These are phyloP conservation scores for Elachura formosa DNA, from an alignment of 2,113 vertebrate species.

Conservation along the genomic window DNA sequence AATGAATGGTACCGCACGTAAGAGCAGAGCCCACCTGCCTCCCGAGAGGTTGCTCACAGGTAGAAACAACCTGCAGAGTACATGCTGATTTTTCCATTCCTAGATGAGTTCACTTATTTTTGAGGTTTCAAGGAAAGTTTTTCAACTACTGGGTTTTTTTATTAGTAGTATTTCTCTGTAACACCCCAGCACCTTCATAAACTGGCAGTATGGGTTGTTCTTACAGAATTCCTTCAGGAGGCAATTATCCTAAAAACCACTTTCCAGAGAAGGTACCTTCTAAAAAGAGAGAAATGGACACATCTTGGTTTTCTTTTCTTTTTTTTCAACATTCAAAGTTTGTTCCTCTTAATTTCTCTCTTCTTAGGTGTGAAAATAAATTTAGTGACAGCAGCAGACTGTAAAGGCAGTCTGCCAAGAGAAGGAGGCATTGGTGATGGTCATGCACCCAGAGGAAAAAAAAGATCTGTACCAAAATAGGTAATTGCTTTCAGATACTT, in stretches of 20 bases:
- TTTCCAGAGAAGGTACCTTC: neutral
- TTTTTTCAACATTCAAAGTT: neutral
- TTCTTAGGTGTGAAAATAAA: neutral
- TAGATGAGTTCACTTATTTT: neutral
- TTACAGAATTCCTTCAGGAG: neutral
- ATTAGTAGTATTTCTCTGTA: neutral
- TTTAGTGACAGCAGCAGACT: neutral
- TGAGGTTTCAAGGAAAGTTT: neutral
- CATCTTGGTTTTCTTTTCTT: neutral
- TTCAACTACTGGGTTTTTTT: neutral
- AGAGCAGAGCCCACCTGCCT: neutral
- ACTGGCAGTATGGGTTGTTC: neutral
- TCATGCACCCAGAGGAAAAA: neutral
- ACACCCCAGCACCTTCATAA: neutral
- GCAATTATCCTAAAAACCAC: neutral
- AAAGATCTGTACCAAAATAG: neutral
- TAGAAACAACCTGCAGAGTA: neutral
- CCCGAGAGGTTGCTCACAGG: neutral
- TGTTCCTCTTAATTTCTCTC: neutral
- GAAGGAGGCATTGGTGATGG: neutral
- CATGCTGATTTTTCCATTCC: neutral
- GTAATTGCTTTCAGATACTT: conserved; percentile 3
- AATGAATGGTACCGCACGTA: accelerated
- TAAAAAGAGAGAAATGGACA: neutral
- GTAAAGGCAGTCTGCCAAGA: neutral